These are phyloP conservation scores for Netelia virgata DNA, from an alignment of 2,888 invertebrate species.

Conservation along the genomic window DNA sequence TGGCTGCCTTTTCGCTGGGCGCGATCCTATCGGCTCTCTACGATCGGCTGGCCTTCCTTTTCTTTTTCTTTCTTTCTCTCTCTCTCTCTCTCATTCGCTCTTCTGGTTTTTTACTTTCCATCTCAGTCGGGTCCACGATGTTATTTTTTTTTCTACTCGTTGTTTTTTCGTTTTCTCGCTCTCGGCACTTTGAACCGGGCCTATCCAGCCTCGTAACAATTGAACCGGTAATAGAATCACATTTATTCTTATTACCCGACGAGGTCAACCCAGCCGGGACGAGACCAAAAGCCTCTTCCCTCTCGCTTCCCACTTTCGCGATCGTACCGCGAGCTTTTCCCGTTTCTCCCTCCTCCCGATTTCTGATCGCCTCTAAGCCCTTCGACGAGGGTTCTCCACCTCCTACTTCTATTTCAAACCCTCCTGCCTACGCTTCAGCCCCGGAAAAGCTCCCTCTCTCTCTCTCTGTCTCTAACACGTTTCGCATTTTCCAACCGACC, in stretches of 20 bases:
- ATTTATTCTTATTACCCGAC: conserved; percentile 85
- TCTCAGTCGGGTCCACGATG: conserved; percentile 60
- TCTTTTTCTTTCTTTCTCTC: conserved; percentile 8
- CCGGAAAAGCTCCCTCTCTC: conserved; percentile 9
- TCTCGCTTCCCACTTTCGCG: conserved; percentile 57
- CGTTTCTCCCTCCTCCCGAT: conserved; percentile 64
- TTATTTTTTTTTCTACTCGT: conserved; percentile 37
- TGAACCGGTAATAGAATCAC: conserved; percentile 85
- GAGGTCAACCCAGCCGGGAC: conserved; percentile 80
- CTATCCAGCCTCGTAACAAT: conserved; percentile 83
- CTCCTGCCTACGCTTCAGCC: conserved; percentile 27
- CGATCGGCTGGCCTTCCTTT: conserved; percentile 43
- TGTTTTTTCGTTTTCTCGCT: conserved; percentile 44
- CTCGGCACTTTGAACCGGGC: conserved; percentile 68
- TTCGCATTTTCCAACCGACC: conserved; percentile 44
- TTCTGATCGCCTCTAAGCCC: conserved; percentile 63
- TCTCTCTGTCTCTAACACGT: conserved; percentile 24
- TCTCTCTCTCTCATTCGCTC: too few relatives aligned
- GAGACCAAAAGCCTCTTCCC: conserved; percentile 54
- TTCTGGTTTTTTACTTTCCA: conserved; percentile 45
- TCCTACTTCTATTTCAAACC: conserved; percentile 38
- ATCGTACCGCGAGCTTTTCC: conserved; percentile 53
- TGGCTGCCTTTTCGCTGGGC: conserved; percentile 51
- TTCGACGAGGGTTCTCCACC: conserved; percentile 52
- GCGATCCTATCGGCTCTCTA: conserved; percentile 63